Evolutionary conservation across 2,797 vertebrate genomes (phyloP).

Genomic region (Sebastes oblongus): DNA sequence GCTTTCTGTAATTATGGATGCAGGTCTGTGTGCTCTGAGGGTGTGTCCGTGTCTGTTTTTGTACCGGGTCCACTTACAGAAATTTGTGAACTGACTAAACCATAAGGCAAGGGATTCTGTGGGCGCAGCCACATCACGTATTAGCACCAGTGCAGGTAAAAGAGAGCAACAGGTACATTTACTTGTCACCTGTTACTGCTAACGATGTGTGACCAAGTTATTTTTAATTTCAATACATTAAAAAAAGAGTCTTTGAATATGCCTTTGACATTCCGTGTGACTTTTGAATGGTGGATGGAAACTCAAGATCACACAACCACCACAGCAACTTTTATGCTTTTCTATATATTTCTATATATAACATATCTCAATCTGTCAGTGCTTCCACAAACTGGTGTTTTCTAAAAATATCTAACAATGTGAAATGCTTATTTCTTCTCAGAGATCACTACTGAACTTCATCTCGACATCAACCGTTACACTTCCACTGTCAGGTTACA

Average conservation of each 20-base stretch:
- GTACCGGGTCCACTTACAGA: slow-evolving; percentile 5
- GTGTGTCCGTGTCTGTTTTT: slow-evolving; percentile 17
- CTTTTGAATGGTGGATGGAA: slow-evolving; percentile 17
- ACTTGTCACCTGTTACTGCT: slow-evolving; percentile 23
- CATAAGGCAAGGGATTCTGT: slow-evolving; percentile 49
- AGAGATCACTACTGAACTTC: not conserved
- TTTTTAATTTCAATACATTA: not conserved
- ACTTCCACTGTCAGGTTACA: not conserved
- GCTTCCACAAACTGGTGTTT: not conserved
- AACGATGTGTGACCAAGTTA: slow-evolving; percentile 1
- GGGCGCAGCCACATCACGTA: slow-evolving; percentile 10
- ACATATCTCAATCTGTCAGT: not conserved
- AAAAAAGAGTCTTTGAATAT: not conserved
- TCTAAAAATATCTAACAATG: slow-evolving; percentile 17
- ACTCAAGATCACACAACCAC: slow-evolving; percentile 18
- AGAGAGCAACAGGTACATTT: slow-evolving; percentile 6
- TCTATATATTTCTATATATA: slow-evolving; percentile 10
- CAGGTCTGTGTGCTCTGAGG: slow-evolving; percentile 47
- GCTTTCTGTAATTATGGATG: slow-evolving; percentile 38
- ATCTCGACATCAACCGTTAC: not conserved
- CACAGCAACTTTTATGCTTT: slow-evolving; percentile 6
- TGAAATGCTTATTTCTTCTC: not conserved
- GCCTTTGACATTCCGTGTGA: not conserved
- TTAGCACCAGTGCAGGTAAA: slow-evolving; percentile 61
- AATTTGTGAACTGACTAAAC: slow-evolving; percentile 13